phyloP scores from a whole-genome alignment of 1,140 invertebrate species.

The Heliothis virescens region DNA sequence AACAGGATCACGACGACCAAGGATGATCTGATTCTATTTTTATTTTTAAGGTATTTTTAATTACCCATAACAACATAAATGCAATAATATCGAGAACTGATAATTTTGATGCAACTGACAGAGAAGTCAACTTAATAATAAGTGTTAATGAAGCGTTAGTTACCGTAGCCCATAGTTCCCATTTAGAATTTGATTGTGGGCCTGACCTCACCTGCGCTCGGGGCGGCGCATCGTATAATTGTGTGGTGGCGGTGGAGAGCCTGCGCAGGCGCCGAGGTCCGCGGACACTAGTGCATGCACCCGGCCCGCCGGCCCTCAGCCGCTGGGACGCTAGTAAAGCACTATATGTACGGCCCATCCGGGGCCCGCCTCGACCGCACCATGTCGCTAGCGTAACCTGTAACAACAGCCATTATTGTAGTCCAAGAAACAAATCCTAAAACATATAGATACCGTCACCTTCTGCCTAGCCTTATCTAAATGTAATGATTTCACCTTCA shows the following conservation, averaged over 20 bases:
- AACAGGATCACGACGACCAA: no score
- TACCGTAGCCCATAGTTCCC: constrained; percentile 43
- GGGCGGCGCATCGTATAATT: constrained; percentile 71
- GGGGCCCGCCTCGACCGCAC: constrained; percentile 67
- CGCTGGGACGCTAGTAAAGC: constrained; percentile 70
- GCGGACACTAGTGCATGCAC: constrained; percentile 55
- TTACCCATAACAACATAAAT: no score
- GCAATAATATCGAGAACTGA: neutral
- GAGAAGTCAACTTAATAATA: neutral
- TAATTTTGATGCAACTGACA: neutral
- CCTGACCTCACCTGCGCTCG: constrained; percentile 82
- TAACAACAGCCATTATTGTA: constrained; percentile 6
- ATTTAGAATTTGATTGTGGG: constrained; percentile 51
- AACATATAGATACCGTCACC: no score
- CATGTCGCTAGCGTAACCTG: constrained; percentile 76
- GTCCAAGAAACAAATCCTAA: neutral
- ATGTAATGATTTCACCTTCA: no score
- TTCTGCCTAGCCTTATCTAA: no score
- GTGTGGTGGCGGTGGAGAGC: constrained; percentile 72
- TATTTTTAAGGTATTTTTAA: no score
- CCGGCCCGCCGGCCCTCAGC: constrained; percentile 59
- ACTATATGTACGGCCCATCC: constrained; percentile 73
- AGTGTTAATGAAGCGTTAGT: constrained; percentile 42
- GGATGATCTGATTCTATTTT: no score
- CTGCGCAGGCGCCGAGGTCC: constrained; percentile 63